Evolutionary conservation across 2,113 vertebrate species (phyloP).

Genomic region (Arvicanthis niloticus): DNA sequence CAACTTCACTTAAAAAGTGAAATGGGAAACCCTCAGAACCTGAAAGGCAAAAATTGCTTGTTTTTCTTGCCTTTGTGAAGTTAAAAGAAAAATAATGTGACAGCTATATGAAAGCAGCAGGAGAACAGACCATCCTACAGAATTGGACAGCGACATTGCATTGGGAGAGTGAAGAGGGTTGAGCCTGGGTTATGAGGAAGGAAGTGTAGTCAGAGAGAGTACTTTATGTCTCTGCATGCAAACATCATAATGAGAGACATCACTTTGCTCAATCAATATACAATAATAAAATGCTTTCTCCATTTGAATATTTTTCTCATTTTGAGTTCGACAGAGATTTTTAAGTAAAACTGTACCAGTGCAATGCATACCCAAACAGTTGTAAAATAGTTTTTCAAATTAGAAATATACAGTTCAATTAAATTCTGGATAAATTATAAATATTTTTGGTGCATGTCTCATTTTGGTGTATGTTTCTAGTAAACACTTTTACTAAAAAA

Average conservation of each 20-base stretch:
- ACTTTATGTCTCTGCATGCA: background rate
- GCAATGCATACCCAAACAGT: background rate
- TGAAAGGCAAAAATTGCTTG: background rate
- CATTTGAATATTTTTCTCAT: slow-evolving; percentile 2
- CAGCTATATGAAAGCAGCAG: background rate
- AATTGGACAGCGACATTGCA: background rate
- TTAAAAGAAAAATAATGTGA: background rate
- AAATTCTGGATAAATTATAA: background rate
- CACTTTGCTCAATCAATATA: background rate
- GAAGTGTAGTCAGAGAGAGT: background rate
- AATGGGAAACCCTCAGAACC: background rate
- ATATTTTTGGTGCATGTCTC: background rate
- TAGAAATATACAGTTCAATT: background rate
- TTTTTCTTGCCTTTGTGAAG: background rate
- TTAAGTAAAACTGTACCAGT: background rate
- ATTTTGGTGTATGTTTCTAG: background rate
- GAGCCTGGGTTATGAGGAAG: too few relatives aligned
- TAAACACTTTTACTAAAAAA: background rate
- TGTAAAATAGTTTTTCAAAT: background rate
- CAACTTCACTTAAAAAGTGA: background rate
- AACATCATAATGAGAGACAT: too few relatives aligned
- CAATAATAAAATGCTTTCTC: background rate
- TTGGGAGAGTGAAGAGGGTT: background rate
- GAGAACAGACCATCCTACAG: background rate
- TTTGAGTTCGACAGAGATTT: background rate